A percentile compares a stretch with the other conserved stretches of the same genome.
phyloP scores from a whole-genome alignment of 2,888 invertebrate species.

The Corbicula japonica region DNA sequence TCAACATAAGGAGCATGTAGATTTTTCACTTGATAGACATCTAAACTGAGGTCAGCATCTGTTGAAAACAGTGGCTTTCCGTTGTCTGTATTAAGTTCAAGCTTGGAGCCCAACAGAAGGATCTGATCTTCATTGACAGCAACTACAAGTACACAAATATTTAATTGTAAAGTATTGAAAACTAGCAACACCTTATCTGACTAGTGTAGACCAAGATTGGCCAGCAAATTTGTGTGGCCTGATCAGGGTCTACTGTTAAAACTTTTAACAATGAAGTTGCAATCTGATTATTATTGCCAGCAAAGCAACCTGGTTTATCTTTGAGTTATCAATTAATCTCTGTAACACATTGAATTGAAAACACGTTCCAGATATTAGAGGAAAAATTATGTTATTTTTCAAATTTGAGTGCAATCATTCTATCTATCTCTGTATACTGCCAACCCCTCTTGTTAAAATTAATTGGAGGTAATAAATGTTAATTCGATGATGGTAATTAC shows the following conservation, averaged over 20 bases:
- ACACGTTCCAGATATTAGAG: background rate
- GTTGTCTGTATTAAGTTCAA: constrained; percentile 36
- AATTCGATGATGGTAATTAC: too few relatives aligned
- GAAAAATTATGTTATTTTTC: background rate
- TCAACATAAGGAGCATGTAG: constrained; percentile 55
- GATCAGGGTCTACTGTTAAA: background rate
- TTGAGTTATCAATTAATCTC: background rate
- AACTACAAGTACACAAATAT: constrained; percentile 29
- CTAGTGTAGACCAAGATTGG: background rate
- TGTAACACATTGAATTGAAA: background rate
- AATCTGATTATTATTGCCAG: too few relatives aligned
- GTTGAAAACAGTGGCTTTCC: constrained; percentile 51
- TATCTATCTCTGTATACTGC: too few relatives aligned
- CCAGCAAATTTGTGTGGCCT: background rate
- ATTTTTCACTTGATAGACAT: constrained; percentile 53
- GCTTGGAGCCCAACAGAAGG: constrained; percentile 35
- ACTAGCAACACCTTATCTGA: background rate
- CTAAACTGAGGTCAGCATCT: constrained; percentile 36
- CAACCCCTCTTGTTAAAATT: too few relatives aligned
- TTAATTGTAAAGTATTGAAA: background rate
- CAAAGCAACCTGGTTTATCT: too few relatives aligned
- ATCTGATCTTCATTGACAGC: constrained; percentile 34
- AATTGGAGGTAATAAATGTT: too few relatives aligned
- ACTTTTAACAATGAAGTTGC: constrained; percentile 23
- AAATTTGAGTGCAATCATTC: too few relatives aligned